Conservation (phyloP, 2,888 invertebrate genomes). For the Stenoptilia bipunctidactyla region DNA sequence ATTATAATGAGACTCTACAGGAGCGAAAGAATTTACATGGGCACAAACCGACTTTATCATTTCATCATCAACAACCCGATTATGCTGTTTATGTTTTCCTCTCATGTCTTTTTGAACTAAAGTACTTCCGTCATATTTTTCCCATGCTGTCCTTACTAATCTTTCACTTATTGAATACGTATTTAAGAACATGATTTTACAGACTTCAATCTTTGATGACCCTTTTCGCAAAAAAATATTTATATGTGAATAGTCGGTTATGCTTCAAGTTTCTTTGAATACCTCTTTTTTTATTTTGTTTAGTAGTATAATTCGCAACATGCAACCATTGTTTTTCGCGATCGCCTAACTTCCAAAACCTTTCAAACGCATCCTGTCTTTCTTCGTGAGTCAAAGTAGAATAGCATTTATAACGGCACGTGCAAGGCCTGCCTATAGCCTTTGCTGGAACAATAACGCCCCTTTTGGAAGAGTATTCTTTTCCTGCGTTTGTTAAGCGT, state of each 20-base stretch:
- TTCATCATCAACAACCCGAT: constrained; percentile 9
- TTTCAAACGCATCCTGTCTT: constrained; percentile 12
- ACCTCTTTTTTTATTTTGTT: background rate
- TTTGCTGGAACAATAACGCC: constrained; percentile 13
- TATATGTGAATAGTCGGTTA: constrained; percentile 8
- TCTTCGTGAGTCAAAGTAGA: constrained; percentile 7
- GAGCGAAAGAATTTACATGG: constrained; percentile 13
- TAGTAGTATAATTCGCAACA: background rate
- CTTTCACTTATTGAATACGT: constrained; percentile 12
- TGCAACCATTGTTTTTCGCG: background rate
- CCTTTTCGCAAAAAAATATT: constrained; percentile 11
- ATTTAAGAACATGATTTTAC: constrained; percentile 8
- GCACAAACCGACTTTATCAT: constrained; percentile 14
- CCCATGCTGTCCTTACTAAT: constrained; percentile 14
- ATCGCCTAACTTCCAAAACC: constrained; percentile 15
- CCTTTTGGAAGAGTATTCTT: constrained; percentile 11
- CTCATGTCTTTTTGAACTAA: constrained; percentile 12
- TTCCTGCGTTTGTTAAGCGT: constrained; percentile 14
- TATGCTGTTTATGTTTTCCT: constrained; percentile 13
- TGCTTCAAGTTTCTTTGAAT: constrained; percentile 7
- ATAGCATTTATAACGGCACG: constrained; percentile 13
- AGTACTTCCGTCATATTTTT: constrained; percentile 14
- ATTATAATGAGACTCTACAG: constrained; percentile 16
- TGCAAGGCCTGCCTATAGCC: constrained; percentile 11
- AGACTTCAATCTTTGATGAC: constrained; percentile 11